These are phyloP conservation scores for Latrodectus geometricus DNA, from an alignment of 1,140 invertebrate genomes.

Conservation along the genomic window DNA sequence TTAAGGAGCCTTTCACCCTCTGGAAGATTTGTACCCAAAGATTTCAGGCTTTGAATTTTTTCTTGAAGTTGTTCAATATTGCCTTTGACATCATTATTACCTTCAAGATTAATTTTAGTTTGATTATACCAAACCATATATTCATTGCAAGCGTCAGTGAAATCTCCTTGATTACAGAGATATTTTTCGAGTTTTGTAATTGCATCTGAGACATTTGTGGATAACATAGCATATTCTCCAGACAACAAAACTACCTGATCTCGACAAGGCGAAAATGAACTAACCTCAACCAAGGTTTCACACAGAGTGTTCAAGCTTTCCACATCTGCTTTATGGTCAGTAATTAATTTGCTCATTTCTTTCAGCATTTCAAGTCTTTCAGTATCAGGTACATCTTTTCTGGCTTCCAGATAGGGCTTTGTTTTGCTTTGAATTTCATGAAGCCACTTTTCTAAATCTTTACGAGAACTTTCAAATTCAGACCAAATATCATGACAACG, in stretches of 20 bases:
- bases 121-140: slow-evolving; percentile 83
- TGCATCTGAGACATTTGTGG: slow-evolving; percentile 67
- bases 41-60: slow-evolving; percentile 81
- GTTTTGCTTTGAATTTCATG: slow-evolving; percentile 15
- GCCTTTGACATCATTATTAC: slow-evolving; percentile 81
- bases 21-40: slow-evolving; percentile 79
- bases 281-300: slow-evolving; percentile 60
- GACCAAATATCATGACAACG: slow-evolving; percentile 88
- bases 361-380: slow-evolving; percentile 80
- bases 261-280: slow-evolving; percentile 41
- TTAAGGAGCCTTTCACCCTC: slow-evolving; percentile 88
- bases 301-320: slow-evolving; percentile 53
- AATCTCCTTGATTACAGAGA: slow-evolving; percentile 88
- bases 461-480: slow-evolving; percentile 82
- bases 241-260: slow-evolving; percentile 56
- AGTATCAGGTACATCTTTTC: slow-evolving; percentile 2
- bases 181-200: slow-evolving; percentile 88
- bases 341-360: slow-evolving; percentile 62
- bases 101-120: slow-evolving; percentile 82
- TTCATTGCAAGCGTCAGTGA: slow-evolving; percentile 84
- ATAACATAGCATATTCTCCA: slow-evolving; percentile 38
- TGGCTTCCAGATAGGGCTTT: slow-evolving; percentile 32
- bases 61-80: slow-evolving; percentile 82
- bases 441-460: slow-evolving; percentile 83
- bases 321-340: slow-evolving; percentile 38